These are phyloP conservation scores for Prorops nasuta DNA, from an alignment of 1,140 invertebrate species.

Conservation along the genomic window DNA sequence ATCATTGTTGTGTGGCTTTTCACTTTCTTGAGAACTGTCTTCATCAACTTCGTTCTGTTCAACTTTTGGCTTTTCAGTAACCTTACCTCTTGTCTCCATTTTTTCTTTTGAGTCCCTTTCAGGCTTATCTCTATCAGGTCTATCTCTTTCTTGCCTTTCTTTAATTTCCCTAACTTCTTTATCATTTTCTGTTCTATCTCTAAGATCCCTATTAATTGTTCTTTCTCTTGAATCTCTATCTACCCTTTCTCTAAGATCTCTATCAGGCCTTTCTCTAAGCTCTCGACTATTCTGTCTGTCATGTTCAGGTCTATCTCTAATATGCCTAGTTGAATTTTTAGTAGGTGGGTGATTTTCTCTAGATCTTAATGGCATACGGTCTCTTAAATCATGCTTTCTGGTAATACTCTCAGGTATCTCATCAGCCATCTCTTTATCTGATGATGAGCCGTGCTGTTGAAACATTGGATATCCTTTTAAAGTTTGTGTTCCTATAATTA, in stretches of 20 bases:
- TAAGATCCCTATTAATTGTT: conserved; percentile 28
- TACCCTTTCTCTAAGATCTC: conserved; percentile 21
- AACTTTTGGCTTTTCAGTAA: conserved; percentile 22
- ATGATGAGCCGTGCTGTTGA: conserved; percentile 51
- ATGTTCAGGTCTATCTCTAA: conserved; percentile 38
- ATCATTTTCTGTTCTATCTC: conserved; percentile 35
- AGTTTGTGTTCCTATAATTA: conserved; percentile 49
- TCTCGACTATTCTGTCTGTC: conserved; percentile 30
- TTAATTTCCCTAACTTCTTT: conserved; percentile 41
- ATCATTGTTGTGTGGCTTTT: conserved; percentile 47
- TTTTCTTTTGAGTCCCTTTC: conserved; percentile 37
- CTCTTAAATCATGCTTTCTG: conserved; percentile 38
- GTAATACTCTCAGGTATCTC: conserved; percentile 45
- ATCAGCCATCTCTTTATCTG: conserved; percentile 51
- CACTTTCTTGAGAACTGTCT: conserved; percentile 43
- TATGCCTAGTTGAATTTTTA: conserved; percentile 41
- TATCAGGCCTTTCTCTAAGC: conserved; percentile 28
- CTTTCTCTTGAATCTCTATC: conserved; percentile 30
- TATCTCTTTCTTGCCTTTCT: conserved; percentile 32
- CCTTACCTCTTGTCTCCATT: conserved; percentile 31
- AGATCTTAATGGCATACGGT: conserved; percentile 47
- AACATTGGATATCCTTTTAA: conserved; percentile 57
- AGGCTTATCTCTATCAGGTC: conserved; percentile 27
- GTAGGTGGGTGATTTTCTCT: conserved; percentile 50
- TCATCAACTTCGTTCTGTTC: conserved; percentile 36